Percentiles rank a stretch among this genome's conserved stretches.
These are phyloP conservation scores for Nomia melanderi DNA, from an alignment of 1,140 invertebrate genomes.

Conservation along the genomic window DNA sequence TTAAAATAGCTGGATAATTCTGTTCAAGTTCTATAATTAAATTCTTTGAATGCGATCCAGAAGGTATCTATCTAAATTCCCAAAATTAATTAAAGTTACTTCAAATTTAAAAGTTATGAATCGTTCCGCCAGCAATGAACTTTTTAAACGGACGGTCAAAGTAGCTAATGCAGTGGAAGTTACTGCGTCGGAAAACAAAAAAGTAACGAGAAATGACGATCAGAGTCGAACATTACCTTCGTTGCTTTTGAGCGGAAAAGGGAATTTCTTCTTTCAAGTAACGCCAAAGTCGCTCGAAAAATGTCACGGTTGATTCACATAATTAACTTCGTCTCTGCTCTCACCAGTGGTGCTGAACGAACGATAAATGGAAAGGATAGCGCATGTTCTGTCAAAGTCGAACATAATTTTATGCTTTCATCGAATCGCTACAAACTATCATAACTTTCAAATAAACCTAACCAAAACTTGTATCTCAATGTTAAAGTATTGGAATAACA, in stretches of 20 bases:
- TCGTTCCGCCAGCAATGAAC: neutral
- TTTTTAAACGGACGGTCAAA: neutral
- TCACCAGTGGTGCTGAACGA: constrained; percentile 39
- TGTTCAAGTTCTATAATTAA: too few species aligned
- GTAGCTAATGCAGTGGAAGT: neutral
- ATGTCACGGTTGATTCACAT: constrained; percentile 34
- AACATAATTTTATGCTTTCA: neutral
- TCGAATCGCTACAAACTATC: neutral
- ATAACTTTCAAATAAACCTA: neutral
- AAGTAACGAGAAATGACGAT: neutral
- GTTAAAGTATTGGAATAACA: too few species aligned
- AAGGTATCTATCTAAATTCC: too few species aligned
- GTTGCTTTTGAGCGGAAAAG: constrained; percentile 14
- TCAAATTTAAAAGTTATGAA: neutral
- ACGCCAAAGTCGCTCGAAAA: constrained; percentile 17
- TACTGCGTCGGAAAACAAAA: neutral
- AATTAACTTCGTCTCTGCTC: constrained; percentile 34
- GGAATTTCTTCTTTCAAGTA: constrained; percentile 18
- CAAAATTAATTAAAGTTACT: neutral
- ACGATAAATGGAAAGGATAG: constrained; percentile 1
- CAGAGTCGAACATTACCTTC: neutral
- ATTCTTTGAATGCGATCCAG: neutral
- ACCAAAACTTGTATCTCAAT: too few species aligned
- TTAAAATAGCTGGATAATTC: too few species aligned
- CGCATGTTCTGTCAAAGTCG: neutral